Evolutionary conservation across 2,113 vertebrate genomes (phyloP), one percentile per base, ranked within the genome.

Genomic region (Piprites chloris): DNA sequence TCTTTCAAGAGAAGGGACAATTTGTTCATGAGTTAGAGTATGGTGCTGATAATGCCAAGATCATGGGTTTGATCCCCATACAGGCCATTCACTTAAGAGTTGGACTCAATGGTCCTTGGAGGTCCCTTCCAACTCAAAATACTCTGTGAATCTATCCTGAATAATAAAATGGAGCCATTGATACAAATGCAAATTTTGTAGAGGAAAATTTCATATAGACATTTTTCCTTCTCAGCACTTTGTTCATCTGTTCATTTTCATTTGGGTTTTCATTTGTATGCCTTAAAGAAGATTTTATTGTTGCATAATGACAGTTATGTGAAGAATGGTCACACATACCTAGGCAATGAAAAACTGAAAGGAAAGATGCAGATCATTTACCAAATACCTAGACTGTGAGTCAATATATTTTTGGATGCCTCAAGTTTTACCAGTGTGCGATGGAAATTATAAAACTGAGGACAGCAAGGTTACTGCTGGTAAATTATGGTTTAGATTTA

Each of bases 351-450:
- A 97, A 95, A 95, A 96, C 73, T 90, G 95, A 97, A 97, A 97
- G 71, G 87, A 96, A 98, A 97, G 96, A 91, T 96, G 85, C 73
- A 97, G 94, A 96, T 97, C 95, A 87, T 93, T 96, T 97, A 95
- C 79, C 87, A 97, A 97, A 98, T 98, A 97, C 96, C 93, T 96
- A 98, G 97, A 98, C 97, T 96, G 52, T 98, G 98, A 98, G 96
- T 98, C 96, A 98, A 84, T 86, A 16, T 32, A 83, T 87, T 97
- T 95, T 91, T 91, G 87, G 96, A 93, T 46, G 63, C 89, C 79
- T 94, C 72, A 47, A 95, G 85, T 83, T 97, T 93, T 96, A 95
- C 66, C 86, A 97, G 87, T 65, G 75, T 97, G 79, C 87, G 88
- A 74, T 97, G 95, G 94, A 98, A 98, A 97, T 95, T 79, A 91